Evolutionary conservation across 2,888 invertebrate species (phyloP), one percentile per base, ranked within the genome.

Genomic region (Leptopilina myrica): DNA sequence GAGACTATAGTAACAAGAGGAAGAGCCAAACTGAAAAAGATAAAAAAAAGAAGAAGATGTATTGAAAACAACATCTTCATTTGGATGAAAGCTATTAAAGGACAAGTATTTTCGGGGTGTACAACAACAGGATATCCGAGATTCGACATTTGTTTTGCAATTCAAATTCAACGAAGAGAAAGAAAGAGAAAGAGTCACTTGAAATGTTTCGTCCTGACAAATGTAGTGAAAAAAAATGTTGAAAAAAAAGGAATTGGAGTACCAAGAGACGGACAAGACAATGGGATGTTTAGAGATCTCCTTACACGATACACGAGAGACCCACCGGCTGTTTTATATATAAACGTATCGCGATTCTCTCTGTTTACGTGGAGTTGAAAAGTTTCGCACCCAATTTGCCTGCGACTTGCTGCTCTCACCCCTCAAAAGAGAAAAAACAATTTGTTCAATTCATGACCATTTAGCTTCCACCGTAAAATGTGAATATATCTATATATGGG

Each of bases 211-310:
- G 85, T 84, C 87, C 88, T 91, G 91, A 91, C 91, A 91, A 91
- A 91, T 91, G 90, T 89, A 85, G 86, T 85, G 86, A 87, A 83
- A 83, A 87, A 87, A 83, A 84, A 1, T 43, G 8, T n/a, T n/a
- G 0, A 87, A 81, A 76, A 77, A 78, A 82, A 49, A 49, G 12
- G 2, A 49, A 49, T 80, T 84, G 80, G 43, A 43, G 82, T 83
- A 84, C 84, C 86, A 85, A 83, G 87, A 90, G 90, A 91, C 89
- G 88, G 91, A 91, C 90, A 91, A 91, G 91, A 91, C 91, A 91
- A 90, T 90, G 89, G 91, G 90, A 90, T 90, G 90, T 90, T 90
- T 90, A 91, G 88, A 88, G 88, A 86, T 85, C 85, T 84, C 85
- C 84, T 85, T 86, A 87, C 89, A 86, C 88, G 87, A 88, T 86